phyloP scores from a whole-genome alignment of 1,140 invertebrate genomes.

The Calephelis nemesis region DNA sequence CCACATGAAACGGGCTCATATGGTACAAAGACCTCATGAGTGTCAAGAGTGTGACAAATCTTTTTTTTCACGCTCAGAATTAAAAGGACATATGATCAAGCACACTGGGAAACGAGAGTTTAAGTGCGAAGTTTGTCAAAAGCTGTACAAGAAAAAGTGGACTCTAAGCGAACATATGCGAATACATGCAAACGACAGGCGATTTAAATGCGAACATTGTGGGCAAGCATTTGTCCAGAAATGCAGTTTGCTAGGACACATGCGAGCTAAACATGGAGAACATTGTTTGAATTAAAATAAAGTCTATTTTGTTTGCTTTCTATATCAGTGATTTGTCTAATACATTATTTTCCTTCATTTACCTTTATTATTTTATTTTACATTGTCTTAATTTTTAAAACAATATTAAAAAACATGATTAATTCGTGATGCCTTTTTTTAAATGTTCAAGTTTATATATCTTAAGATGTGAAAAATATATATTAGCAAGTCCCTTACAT shows the following conservation, averaged over 20 bases:
- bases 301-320: too few relatives aligned
- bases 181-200: conserved; percentile 73
- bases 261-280: conserved; percentile 48
- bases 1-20: conserved; percentile 54
- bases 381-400: too few relatives aligned
- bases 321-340: too few relatives aligned
- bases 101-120: conserved; percentile 42
- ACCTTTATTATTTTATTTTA: too few relatives aligned
- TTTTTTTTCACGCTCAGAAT: conserved; percentile 39
- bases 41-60: conserved; percentile 59
- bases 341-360: too few relatives aligned
- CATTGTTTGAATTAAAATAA: conserved; percentile 17
- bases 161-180: conserved; percentile 74
- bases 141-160: conserved; percentile 65
- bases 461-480: too few relatives aligned
- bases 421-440: too few relatives aligned
- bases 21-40: conserved; percentile 54
- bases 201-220: conserved; percentile 62
- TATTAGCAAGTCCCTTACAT: too few relatives aligned
- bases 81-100: conserved; percentile 47
- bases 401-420: too few relatives aligned
- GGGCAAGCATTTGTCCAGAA: conserved; percentile 52
- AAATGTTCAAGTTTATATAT: too few relatives aligned
- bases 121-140: conserved; percentile 61
- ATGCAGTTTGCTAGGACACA: conserved; percentile 51